phyloP scores from a whole-genome alignment of 2,888 invertebrate genomes.

The Itoplectis maculator region DNA sequence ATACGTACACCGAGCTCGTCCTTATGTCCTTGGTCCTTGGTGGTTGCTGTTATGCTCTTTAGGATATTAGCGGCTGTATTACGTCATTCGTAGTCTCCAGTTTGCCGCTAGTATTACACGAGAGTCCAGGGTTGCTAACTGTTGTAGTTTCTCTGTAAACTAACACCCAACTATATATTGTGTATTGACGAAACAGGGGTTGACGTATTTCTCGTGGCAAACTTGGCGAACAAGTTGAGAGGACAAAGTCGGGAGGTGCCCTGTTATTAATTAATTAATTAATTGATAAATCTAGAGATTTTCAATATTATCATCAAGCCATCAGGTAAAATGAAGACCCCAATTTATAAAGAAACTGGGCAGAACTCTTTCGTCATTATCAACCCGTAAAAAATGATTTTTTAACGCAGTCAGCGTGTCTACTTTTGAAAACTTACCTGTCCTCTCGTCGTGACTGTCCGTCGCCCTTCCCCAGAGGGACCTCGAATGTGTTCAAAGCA shows the following conservation, averaged over 20 bases:
- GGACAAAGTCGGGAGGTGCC: neutral
- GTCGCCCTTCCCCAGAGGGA: neutral
- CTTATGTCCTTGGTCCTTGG: slow-evolving; percentile 22
- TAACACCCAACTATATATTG: slow-evolving; percentile 2
- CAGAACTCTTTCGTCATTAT: no score
- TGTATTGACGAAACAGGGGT: slow-evolving; percentile 5
- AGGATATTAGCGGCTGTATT: slow-evolving; percentile 74
- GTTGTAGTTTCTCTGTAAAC: slow-evolving; percentile 4
- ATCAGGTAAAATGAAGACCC: no score
- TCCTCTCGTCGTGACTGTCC: slow-evolving; percentile 1
- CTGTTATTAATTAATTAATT: no score
- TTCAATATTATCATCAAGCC: no score
- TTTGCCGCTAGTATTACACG: slow-evolving; percentile 58
- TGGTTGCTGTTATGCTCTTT: slow-evolving; percentile 50
- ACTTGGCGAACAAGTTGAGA: neutral
- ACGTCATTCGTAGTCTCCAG: slow-evolving; percentile 70
- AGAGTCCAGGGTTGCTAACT: slow-evolving; percentile 28
- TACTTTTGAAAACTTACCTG: neutral
- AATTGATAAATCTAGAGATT: no score
- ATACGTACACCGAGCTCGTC: slow-evolving; percentile 16
- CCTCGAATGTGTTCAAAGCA: neutral
- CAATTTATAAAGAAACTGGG: no score
- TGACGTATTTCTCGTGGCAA: neutral
- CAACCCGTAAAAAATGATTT: no score
- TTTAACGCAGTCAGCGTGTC: slow-evolving; percentile 44